These are phyloP conservation scores for Acanthochromis polyacanthus DNA, from an alignment of 2,113 vertebrate genomes.

Conservation along the genomic window DNA sequence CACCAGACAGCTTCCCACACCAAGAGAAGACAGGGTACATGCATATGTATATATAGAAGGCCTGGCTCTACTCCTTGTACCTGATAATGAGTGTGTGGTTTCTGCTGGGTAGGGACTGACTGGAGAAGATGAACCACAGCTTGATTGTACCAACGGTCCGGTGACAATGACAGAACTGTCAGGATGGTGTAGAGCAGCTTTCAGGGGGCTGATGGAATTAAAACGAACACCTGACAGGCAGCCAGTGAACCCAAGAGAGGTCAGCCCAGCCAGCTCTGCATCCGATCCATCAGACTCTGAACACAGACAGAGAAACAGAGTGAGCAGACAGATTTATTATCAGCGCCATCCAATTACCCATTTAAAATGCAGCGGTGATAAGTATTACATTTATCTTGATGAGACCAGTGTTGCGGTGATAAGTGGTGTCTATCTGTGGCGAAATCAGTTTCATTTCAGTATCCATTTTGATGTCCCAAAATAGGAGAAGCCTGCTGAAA, in stretches of 20 bases:
- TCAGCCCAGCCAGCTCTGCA: constrained; percentile 86
- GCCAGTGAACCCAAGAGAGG: constrained; percentile 90
- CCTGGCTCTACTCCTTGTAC: constrained; percentile 73
- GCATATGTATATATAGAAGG: not conserved
- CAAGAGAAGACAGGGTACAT: not conserved
- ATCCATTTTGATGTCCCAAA: not conserved
- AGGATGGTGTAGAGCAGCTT: constrained; percentile 89
- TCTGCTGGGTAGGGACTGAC: constrained; percentile 87
- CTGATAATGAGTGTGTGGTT: constrained; percentile 92
- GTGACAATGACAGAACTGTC: constrained; percentile 85
- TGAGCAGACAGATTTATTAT: not conserved
- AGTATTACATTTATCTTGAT: constrained; percentile 14
- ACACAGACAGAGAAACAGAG: constrained; percentile 1
- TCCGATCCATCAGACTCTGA: constrained; percentile 82
- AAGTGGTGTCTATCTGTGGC: not conserved
- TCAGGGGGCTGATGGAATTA: constrained; percentile 92
- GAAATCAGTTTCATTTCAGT: constrained; percentile 13
- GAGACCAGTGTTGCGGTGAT: not conserved
- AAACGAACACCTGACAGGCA: constrained; percentile 95
- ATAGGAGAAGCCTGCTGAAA: not conserved
- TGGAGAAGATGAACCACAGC: constrained; percentile 85
- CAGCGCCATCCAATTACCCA: constrained; percentile 5
- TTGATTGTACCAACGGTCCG: constrained; percentile 88
- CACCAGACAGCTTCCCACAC: constrained; percentile 6
- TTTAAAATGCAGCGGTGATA: not conserved